phyloP scores from a whole-genome alignment of 2,113 vertebrate genomes.

The Riparia riparia region DNA sequence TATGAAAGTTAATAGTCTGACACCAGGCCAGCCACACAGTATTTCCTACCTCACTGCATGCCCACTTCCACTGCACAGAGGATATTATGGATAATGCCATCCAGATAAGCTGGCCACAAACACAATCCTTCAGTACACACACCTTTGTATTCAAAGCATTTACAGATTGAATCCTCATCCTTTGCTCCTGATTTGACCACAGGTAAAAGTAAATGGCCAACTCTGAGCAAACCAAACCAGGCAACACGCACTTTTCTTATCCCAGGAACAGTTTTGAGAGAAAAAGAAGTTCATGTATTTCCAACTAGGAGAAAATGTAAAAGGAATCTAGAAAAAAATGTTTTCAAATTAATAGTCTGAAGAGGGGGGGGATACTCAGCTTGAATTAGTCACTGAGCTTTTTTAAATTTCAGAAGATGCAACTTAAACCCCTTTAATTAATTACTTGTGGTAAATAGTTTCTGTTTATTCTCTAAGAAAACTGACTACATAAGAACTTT shows the following conservation, averaged over 20 bases:
- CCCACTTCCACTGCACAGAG: not conserved
- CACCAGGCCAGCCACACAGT: not conserved
- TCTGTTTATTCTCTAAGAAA: not conserved
- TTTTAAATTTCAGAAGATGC: not conserved
- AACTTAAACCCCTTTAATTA: not conserved
- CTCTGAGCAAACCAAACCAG: not conserved
- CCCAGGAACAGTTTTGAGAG: not conserved
- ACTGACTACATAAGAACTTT: not conserved
- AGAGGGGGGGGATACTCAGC: not conserved
- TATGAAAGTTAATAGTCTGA: not conserved
- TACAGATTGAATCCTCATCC: accelerated
- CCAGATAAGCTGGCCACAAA: not conserved
- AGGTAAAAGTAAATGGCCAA: not conserved
- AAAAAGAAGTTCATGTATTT: not conserved
- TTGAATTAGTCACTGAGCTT: not conserved
- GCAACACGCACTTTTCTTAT: not conserved
- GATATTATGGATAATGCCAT: not conserved
- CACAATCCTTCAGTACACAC: not conserved
- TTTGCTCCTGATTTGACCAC: not conserved
- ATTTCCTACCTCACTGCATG: not conserved
- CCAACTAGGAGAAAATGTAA: not conserved
- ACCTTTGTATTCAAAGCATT: not conserved
- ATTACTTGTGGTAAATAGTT: not conserved
- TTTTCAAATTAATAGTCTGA: not conserved
- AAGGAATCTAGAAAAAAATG: not conserved